These are phyloP conservation scores for Spea multiplicata DNA, from an alignment of 2,113 vertebrate genomes.

Conservation along the genomic window DNA sequence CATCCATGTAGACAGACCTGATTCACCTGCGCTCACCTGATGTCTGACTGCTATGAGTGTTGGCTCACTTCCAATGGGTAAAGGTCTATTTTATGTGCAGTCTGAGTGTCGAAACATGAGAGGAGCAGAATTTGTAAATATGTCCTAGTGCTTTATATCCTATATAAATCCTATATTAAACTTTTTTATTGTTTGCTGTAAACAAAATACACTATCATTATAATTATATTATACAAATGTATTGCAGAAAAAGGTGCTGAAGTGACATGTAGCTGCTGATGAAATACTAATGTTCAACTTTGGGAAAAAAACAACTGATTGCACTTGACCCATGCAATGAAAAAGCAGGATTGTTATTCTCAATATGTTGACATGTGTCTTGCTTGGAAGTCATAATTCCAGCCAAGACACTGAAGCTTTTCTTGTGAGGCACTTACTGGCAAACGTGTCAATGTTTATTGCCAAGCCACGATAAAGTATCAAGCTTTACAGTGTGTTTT, in stretches of 20 bases:
- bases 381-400: conserved; percentile 25
- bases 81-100: conserved; percentile 2
- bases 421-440: conserved; percentile 35
- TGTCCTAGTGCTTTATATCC: background rate
- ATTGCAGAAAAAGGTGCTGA: too few relatives aligned
- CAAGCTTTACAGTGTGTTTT: conserved; percentile 25
- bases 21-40: conserved; percentile 36
- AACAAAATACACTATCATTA: too few relatives aligned
- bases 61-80: background rate
- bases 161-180: too few relatives aligned
- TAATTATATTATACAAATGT: too few relatives aligned
- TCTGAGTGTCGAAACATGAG: conserved; percentile 9
- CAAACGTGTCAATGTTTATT: conserved; percentile 26
- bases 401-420: conserved; percentile 44
- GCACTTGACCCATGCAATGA: conserved; percentile 22
- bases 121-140: background rate
- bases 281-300: background rate
- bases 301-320: conserved; percentile 22
- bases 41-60: conserved; percentile 11
- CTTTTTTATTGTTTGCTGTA: too few relatives aligned
- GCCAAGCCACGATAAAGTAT: conserved; percentile 44
- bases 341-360: conserved; percentile 40
- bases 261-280: too few relatives aligned
- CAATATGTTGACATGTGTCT: conserved; percentile 27
- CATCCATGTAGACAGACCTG: conserved; percentile 20